Evolutionary conservation across 2,888 invertebrate genomes (phyloP), one percentile per base, ranked within the genome.

Genomic region (Drosophila algonquin): DNA sequence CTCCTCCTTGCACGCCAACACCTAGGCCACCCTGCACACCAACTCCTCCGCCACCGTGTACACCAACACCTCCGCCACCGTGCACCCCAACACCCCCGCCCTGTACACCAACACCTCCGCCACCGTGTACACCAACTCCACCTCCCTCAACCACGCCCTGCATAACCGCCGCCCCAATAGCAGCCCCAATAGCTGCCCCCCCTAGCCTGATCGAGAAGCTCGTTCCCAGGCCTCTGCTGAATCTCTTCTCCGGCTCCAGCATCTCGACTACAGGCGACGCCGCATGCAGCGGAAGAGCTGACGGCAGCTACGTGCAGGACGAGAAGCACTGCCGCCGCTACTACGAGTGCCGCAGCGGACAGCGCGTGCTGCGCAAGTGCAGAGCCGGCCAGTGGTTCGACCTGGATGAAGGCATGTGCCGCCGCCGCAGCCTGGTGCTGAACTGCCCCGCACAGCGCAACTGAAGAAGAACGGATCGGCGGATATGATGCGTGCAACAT

Each of bases 361-460:
- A 12, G 1, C 76, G 80, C 7, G 40, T 63, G 24, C 6, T 58
- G 18, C 75, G 56, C 27, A 71, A 57, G 9, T 84, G 84, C 67
- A 64, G 46, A 21, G 7, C 51, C 18, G 80, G 80, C 40, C 65
- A 64, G 27, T 86, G 87, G 76, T 84, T 76, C 51, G 83, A 84
- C 48, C 53, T 73, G 10, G 75, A 80, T 47, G 57, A 63, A 0
- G 65, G 73, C 16, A 50, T 65, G 27, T 84, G 81, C 52, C 81
- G 71, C 4, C 52, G 50, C 9, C 75, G 80, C 21, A 58, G 14
- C n/a, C 58, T 67, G 16, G 83, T 86, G 3, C 32, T 47, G 6
- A 83, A 76, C 56, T 83, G 86, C 63, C 50, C 75, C 6, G 80
- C 80, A 3, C 50, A 68, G 30, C 83, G 83, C 9, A 79, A 79